Evolutionary conservation across 2,797 vertebrate species (phyloP).

Genomic region (Remorina albescens): DNA sequence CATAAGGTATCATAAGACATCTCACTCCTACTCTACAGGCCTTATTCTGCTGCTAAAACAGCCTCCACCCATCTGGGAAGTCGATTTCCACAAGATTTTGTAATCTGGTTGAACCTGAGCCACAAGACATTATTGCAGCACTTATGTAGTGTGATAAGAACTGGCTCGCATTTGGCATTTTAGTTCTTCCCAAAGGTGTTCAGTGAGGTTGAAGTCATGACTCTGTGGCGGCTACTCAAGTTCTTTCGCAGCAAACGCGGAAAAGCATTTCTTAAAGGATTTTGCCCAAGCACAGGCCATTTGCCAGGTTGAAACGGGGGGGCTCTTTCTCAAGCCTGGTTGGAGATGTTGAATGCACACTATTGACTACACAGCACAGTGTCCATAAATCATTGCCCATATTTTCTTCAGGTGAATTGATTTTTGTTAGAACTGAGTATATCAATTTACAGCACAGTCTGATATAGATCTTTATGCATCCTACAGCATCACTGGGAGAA

Average conservation of each 20-base stretch:
- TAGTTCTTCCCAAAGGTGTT: constrained; percentile 16
- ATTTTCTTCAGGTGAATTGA: background rate
- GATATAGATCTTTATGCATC: background rate
- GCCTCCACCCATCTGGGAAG: background rate
- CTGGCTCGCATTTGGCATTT: background rate
- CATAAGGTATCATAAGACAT: constrained; percentile 2
- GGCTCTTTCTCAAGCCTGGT: background rate
- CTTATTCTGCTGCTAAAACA: constrained; percentile 10
- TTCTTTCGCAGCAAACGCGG: background rate
- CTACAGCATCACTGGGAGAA: background rate
- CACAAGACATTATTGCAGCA: constrained; percentile 14
- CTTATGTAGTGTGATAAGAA: constrained; percentile 11
- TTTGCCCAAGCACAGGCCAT: too few species aligned
- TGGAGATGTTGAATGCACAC: background rate
- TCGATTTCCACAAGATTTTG: constrained; percentile 19
- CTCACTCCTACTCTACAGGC: background rate
- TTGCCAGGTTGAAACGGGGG: background rate
- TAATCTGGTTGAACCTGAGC: constrained; percentile 25
- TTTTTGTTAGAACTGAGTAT: background rate
- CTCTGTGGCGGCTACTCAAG: background rate
- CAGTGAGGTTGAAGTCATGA: constrained; percentile 1
- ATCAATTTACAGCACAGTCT: background rate
- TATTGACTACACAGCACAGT: background rate
- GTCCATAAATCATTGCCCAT: background rate
- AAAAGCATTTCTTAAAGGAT: background rate